Conservation (phyloP, 2,113 vertebrate species). For the Motacilla alba region DNA sequence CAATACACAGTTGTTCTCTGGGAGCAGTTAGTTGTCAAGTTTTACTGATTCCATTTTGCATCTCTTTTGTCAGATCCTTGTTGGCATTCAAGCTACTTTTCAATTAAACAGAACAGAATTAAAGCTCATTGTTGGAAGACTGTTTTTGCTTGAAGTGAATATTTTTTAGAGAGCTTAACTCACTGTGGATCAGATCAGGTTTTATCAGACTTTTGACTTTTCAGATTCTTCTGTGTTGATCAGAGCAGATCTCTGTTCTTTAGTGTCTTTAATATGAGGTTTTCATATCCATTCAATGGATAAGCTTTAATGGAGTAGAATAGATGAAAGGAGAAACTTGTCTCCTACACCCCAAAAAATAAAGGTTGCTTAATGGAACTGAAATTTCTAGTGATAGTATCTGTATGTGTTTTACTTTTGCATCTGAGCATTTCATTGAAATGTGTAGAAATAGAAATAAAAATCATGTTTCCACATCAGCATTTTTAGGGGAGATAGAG, state of each 20-base stretch:
- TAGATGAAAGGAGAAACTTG: background rate
- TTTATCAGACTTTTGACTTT: background rate
- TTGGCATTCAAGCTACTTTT: background rate
- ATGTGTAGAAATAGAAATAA: background rate
- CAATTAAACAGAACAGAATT: background rate
- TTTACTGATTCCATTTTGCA: background rate
- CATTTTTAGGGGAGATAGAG: background rate
- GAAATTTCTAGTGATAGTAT: background rate
- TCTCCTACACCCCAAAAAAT: fast-evolving
- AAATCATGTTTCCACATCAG: background rate
- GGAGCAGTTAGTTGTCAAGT: background rate
- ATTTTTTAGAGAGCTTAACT: background rate
- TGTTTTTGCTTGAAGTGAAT: background rate
- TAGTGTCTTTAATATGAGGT: background rate
- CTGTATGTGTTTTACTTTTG: background rate
- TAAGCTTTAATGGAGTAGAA: background rate
- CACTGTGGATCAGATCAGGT: background rate
- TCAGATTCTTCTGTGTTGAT: background rate
- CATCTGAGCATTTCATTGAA: background rate
- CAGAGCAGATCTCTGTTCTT: background rate
- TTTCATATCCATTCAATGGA: background rate
- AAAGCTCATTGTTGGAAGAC: background rate
- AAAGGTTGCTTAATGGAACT: background rate
- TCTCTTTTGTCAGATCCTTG: background rate
- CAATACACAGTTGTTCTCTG: background rate